These are phyloP conservation scores for Melitaea athalia DNA, from an alignment of 2,888 invertebrate genomes.

Conservation along the genomic window DNA sequence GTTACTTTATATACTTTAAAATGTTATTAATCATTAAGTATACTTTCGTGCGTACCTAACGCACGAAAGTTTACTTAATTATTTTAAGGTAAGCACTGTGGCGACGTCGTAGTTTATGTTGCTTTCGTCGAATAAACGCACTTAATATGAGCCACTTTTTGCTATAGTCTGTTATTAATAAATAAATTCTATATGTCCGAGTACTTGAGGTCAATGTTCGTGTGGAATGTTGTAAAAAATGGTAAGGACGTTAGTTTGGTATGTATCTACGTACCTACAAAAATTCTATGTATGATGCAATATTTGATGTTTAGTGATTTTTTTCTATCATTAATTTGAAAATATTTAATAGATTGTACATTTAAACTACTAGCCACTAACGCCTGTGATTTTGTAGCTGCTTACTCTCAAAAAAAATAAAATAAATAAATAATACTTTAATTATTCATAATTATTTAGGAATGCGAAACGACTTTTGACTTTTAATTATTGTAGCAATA, in stretches of 20 bases:
- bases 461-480: no score
- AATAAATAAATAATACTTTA: no score
- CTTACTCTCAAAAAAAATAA: no score
- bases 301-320: constrained; percentile 58
- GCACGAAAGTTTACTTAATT: background rate
- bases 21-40: no score
- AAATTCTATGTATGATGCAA: constrained; percentile 35
- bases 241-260: constrained; percentile 69
- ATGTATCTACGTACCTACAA: constrained; percentile 51
- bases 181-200: constrained; percentile 72
- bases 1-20: no score
- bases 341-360: background rate
- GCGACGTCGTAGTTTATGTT: constrained; percentile 20
- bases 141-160: constrained; percentile 73
- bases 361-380: no score
- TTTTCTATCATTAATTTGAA: constrained; percentile 59
- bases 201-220: constrained; percentile 74
- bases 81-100: background rate
- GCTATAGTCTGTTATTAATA: constrained; percentile 68
- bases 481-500: no score
- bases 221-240: constrained; percentile 76
- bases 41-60: no score
- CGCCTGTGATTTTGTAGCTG: no score
- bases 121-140: constrained; percentile 55
- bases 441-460: no score